Conservation (phyloP, 2,888 invertebrate species). For the Patella caerulea region DNA sequence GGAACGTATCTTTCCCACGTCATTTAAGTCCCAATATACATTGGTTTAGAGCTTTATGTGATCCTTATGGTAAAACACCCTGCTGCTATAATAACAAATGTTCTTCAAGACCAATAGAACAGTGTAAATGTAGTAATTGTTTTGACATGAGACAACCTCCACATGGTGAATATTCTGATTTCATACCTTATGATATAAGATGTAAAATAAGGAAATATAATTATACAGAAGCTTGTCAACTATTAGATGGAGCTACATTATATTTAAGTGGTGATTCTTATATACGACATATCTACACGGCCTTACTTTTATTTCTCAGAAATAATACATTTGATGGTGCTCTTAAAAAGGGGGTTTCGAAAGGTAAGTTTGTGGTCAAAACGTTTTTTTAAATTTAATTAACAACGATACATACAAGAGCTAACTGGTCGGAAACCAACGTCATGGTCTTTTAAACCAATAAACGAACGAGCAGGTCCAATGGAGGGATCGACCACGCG, state of each 20-base stretch:
- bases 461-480: no score
- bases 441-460: no score
- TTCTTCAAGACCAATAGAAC: background rate
- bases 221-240: background rate
- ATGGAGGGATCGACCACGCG: no score
- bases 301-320: background rate
- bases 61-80: background rate
- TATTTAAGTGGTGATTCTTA: background rate
- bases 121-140: constrained; percentile 6
- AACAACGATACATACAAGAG: no score
- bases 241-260: background rate
- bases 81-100: constrained; percentile 4
- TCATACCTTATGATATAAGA: background rate
- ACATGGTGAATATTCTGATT: constrained; percentile 2
- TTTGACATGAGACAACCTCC: background rate
- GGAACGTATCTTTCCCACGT: background rate
- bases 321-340: background rate
- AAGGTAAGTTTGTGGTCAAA: no score
- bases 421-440: no score
- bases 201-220: background rate
- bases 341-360: background rate
- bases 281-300: background rate
- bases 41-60: background rate
- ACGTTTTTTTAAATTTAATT: no score
- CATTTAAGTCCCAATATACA: background rate